phyloP scores from a whole-genome alignment of 1,140 invertebrate genomes.

The Frieseomelitta varia region DNA sequence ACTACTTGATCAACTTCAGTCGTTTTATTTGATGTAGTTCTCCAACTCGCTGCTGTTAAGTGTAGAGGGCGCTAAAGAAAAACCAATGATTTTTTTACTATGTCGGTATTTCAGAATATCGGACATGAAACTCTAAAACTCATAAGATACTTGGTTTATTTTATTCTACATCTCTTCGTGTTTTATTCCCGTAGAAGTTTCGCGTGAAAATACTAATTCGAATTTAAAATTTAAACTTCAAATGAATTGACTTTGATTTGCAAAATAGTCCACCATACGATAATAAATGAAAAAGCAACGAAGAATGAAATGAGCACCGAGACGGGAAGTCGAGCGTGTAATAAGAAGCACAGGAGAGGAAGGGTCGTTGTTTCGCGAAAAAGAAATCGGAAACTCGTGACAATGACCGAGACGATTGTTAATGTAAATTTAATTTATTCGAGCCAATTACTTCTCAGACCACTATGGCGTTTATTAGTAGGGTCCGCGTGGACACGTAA shows the following conservation, averaged over 20 bases:
- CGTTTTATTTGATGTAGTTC: too few species aligned
- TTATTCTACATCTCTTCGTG: too few species aligned
- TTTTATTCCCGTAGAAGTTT: too few species aligned
- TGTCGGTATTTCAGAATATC: too few species aligned
- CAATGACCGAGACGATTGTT: constrained; percentile 25
- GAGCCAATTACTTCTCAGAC: constrained; percentile 71
- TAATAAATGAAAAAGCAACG: background rate
- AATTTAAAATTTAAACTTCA: background rate
- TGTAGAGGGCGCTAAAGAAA: too few species aligned
- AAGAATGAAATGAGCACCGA: background rate
- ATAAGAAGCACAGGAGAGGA: background rate
- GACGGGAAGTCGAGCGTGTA: background rate
- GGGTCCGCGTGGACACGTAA: constrained; percentile 62
- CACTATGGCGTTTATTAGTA: constrained; percentile 75
- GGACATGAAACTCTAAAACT: too few species aligned
- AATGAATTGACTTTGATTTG: background rate
- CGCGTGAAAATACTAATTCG: too few species aligned
- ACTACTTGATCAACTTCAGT: too few species aligned
- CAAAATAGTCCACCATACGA: background rate
- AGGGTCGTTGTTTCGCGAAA: background rate
- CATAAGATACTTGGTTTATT: too few species aligned
- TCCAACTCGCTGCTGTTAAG: too few species aligned
- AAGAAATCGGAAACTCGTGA: background rate
- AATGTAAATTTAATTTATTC: constrained; percentile 74
- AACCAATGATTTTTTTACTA: too few species aligned